Evolutionary conservation across 2,797 vertebrate genomes (phyloP).

Genomic region (Cephalopachus bancanus): DNA sequence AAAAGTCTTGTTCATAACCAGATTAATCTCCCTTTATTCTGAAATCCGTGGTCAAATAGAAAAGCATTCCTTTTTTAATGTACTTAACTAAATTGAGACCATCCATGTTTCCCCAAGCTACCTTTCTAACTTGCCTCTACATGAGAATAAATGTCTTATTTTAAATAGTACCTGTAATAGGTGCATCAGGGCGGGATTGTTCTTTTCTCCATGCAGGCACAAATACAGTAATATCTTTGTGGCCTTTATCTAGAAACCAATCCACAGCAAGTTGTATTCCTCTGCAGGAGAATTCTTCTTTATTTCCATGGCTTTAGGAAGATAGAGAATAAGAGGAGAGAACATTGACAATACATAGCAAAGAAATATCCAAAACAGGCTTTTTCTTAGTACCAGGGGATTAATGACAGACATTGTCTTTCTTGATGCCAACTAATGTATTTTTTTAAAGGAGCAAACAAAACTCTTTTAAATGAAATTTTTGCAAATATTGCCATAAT

Average conservation of each 20-base stretch:
- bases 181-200: conserved; percentile 98
- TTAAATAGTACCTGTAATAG: conserved; percentile 94
- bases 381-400: conserved; percentile 41
- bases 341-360: conserved; percentile 18
- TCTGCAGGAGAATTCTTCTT: conserved; percentile 99
- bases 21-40: conserved; percentile 26
- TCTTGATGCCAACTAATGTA: conserved; percentile 14
- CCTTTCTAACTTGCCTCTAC: neutral
- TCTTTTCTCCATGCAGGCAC: conserved; percentile 99
- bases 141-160: conserved; percentile 61
- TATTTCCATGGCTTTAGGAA: conserved; percentile 97
- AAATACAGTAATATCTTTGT: conserved; percentile 99
- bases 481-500: conserved; percentile 32
- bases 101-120: conserved; percentile 36
- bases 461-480: neutral
- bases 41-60: conserved; percentile 35
- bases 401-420: conserved; percentile 7
- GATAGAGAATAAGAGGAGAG: conserved; percentile 65
- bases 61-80: neutral
- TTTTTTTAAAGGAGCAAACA: neutral
- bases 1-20: neutral
- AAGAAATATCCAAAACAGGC: neutral
- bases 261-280: conserved; percentile 98
- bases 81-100: conserved; percentile 15
- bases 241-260: conserved; percentile 98